Evolutionary conservation across 2,888 invertebrate genomes (phyloP).

Genomic region (Gymnocheta viridis): DNA sequence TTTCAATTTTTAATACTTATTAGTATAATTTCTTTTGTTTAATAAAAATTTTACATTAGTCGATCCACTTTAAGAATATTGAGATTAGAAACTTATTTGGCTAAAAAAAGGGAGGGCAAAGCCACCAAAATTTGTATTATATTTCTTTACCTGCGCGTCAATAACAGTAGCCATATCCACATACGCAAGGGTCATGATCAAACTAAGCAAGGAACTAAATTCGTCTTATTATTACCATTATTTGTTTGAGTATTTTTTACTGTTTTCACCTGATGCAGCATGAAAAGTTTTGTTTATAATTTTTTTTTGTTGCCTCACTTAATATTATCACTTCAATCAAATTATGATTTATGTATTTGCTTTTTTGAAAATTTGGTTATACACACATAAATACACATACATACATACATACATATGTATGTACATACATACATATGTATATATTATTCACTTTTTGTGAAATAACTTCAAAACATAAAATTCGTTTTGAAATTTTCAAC

Average conservation of each 20-base stretch:
- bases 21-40: too few relatives aligned
- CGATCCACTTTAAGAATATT: background rate
- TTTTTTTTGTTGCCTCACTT: background rate
- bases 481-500: background rate
- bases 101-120: background rate
- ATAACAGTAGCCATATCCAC: conserved; percentile 89
- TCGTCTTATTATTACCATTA: background rate
- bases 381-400: background rate
- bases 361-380: background rate
- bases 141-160: conserved; percentile 86
- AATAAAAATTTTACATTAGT: background rate
- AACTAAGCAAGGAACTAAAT: background rate
- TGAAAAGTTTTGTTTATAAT: background rate
- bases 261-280: background rate
- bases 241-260: background rate
- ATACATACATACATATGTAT: background rate
- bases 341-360: background rate
- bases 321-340: background rate
- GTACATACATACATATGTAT: background rate
- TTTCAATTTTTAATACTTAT: too few relatives aligned
- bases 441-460: background rate
- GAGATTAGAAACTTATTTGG: background rate
- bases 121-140: background rate
- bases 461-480: background rate
- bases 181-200: conserved; percentile 87